Conservation (phyloP, 2,113 vertebrate genomes). For the Rhynchopsitta pachyrhyncha region DNA sequence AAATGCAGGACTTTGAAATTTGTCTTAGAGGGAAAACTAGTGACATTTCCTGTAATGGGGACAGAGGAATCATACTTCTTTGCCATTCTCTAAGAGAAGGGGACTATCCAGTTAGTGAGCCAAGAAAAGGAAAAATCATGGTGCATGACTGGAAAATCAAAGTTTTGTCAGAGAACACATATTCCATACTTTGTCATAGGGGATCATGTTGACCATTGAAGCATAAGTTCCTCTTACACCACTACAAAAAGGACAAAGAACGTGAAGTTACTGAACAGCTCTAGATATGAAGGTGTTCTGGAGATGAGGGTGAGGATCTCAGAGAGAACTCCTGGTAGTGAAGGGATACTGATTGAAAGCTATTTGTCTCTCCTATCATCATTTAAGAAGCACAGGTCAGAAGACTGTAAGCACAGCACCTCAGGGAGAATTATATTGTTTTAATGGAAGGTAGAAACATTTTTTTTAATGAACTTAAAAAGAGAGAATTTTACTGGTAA, state of each 20-base stretch:
- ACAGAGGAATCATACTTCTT: background rate
- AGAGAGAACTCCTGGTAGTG: background rate
- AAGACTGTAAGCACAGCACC: background rate
- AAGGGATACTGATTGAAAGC: background rate
- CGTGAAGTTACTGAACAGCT: background rate
- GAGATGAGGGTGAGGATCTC: background rate
- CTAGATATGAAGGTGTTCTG: background rate
- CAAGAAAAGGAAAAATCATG: background rate
- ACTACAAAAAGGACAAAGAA: background rate
- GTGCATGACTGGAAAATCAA: background rate
- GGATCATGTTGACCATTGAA: background rate
- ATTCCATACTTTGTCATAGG: background rate
- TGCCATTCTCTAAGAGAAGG: background rate
- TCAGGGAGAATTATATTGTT: background rate
- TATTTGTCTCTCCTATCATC: background rate
- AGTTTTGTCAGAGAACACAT: background rate
- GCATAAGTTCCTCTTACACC: background rate
- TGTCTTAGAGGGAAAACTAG: background rate
- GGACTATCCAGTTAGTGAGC: background rate
- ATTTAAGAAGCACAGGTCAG: background rate
- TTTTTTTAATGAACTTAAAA: background rate
- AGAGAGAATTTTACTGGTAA: background rate
- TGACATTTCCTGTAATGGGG: background rate
- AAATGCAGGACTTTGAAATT: background rate
- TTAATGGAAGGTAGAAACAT: background rate